A percentile compares a stretch with the other conserved stretches of the same genome.
Conservation (phyloP, 2,113 vertebrate species). For the Pontoporia blainvillei region DNA sequence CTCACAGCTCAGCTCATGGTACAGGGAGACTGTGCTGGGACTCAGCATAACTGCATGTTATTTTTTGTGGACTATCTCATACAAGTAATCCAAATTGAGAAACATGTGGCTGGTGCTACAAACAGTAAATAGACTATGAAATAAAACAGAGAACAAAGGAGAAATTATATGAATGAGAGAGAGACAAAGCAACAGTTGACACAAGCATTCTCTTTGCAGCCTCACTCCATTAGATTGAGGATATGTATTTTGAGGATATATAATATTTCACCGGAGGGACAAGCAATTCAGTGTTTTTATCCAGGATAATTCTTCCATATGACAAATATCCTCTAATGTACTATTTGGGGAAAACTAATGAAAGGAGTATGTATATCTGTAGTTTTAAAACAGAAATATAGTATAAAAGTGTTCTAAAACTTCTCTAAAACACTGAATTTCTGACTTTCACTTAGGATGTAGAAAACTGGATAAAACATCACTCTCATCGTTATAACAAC, state of each 20-base stretch:
- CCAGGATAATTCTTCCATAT: neutral
- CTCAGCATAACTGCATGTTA: neutral
- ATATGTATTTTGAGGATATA: neutral
- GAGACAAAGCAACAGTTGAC: neutral
- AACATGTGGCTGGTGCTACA: neutral
- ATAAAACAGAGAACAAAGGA: conserved; percentile 11
- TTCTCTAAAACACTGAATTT: neutral
- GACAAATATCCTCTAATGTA: neutral
- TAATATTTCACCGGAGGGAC: neutral
- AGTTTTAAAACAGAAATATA: neutral
- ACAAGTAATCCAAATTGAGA: neutral
- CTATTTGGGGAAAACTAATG: neutral
- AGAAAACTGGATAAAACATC: neutral
- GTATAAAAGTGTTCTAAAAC: neutral
- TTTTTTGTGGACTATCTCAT: neutral
- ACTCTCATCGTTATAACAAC: neutral
- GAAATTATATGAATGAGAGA: neutral
- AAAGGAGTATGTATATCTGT: neutral
- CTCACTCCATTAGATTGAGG: neutral
- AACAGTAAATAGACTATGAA: conserved; percentile 3
- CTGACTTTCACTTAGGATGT: neutral
- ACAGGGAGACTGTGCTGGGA: neutral
- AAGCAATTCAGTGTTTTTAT: neutral
- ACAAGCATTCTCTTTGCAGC: neutral
- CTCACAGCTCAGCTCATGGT: neutral